Evolutionary conservation across 1,140 invertebrate genomes (phyloP), one percentile per base, ranked within the genome.

Genomic region (Drosophila ogumai): DNA sequence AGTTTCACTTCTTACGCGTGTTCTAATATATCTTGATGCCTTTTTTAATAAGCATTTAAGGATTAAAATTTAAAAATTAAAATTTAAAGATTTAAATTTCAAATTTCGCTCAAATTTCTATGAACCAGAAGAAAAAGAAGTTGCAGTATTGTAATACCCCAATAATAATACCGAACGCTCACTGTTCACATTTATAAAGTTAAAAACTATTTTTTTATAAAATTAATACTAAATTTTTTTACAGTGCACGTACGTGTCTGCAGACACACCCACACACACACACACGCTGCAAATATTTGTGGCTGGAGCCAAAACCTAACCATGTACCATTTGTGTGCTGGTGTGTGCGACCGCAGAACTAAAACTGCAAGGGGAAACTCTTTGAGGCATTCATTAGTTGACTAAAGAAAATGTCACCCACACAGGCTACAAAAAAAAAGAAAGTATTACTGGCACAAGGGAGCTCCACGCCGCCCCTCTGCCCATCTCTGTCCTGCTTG

Each of bases 301-400:
- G 75, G 74, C 54, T 57, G 36, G 36, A 40, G 75, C 63, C 59
- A 56, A 46, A 68, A 76, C 38, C 49, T 49, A 55, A 64, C 41
- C 47, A 67, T 67, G 36, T 67, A 25, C 47, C 40, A 36, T 71
- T 65, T 43, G 59, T 52, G 40, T 74, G 55, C 44, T 60, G 72
- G 57, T 32, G 31, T 69, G 65, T 77, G 43, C 46, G 10, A 58
- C 50, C 75, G 32, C 58, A 71, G 41, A 78, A 78, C 74, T 78
- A 63, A 77, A 78, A 77, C 75, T 77, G 75, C 64, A 77, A 41
- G 55, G 36, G 58, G 47, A 76, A 55, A 47, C 47, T 77, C 74
- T 78, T 78, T 69, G 75, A 77, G 74, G 65, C 74, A 78, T 77
- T 77, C 75, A 78, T 78, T 78, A 77, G 75, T 76, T 76, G 43